Percentiles rank a stretch among this genome's conserved stretches.
Evolutionary conservation across 2,797 vertebrate genomes (phyloP).

Genomic region (Sebastes glaucus): DNA sequence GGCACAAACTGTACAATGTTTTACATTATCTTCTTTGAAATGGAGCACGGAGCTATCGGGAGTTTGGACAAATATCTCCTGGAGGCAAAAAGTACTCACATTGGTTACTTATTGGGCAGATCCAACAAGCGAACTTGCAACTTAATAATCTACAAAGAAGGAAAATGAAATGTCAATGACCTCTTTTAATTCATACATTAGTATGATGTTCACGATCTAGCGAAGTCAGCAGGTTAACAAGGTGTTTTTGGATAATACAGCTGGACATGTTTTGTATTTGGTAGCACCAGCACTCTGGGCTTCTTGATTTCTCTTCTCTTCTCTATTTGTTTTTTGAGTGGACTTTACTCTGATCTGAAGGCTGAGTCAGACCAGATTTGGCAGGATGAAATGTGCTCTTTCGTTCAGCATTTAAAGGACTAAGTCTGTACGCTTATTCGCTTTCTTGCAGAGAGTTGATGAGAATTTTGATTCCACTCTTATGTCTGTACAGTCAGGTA

Average conservation of each 20-base stretch:
- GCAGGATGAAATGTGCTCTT: not conserved
- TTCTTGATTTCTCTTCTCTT: not conserved
- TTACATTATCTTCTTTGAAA: slow-evolving; percentile 9
- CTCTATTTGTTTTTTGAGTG: not conserved
- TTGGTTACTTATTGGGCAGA: not conserved
- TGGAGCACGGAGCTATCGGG: not conserved
- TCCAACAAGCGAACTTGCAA: not conserved
- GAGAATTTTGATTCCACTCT: no score
- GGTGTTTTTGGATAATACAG: not conserved
- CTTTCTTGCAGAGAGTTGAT: no score
- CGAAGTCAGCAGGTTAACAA: not conserved
- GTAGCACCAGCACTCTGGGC: not conserved
- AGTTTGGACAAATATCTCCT: not conserved
- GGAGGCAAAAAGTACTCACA: not conserved
- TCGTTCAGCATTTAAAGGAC: not conserved
- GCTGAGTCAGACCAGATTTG: not conserved
- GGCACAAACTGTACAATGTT: not conserved
- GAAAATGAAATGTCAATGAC: not conserved
- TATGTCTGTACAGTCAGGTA: no score
- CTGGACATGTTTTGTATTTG: not conserved
- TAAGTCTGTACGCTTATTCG: not conserved
- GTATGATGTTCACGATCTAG: not conserved
- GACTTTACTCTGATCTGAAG: slow-evolving; percentile 1
- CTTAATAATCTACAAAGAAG: not conserved
- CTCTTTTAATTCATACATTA: not conserved